Base-by-base conservation (phyloP, 2,888 invertebrate species). In the Dromius quadrimaculatus region DNA sequence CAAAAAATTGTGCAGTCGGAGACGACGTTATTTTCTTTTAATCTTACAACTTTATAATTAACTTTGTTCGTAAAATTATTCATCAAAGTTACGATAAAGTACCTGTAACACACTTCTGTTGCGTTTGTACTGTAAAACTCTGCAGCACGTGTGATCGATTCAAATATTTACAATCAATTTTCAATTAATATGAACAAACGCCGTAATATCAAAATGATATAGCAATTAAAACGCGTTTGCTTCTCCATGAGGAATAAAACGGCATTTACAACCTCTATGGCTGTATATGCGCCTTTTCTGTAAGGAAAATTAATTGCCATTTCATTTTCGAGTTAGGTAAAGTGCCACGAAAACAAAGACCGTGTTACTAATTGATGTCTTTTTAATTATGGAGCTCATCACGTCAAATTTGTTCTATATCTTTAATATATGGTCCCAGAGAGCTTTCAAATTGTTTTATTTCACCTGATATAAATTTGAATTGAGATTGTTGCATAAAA, bases 1-100 rank as follows among this genome's bases (percentile, higher is more conserved):
- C 54, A 54, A 32, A 28, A 57, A 32, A 57, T 17, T 47, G n/a
- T 23, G 22, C 11, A 47, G 47, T 47, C 13, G 0, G 1, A 47
- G 47, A 22, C 11, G 13, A 8, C 9, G 17, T 19, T 11, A n/a
- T 47, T 47, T 47, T 8, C 1, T 47, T 47, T 47, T 11, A 4
- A 47, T 47, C 2, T 20, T 22, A 23, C 23, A 47, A 47, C 47
- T 47, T 47, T 47, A 47, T 47, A 47, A 47, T 47, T 47, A 47
- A 22, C 47, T 47, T 5, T 6, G 8, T 28, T 28, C 28, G n/a
- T n/a, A n/a, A n/a, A n/a, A n/a, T n/a, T n/a, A n/a, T n/a, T n/a
- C n/a, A n/a, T n/a, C n/a, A n/a, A n/a, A n/a, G n/a, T n/a, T n/a
- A n/a, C n/a, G n/a, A n/a, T n/a, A n/a, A n/a, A n/a, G n/a, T n/a